Evolutionary conservation across 1,140 invertebrate genomes (phyloP).

Genomic region (Orussus abietinus): DNA sequence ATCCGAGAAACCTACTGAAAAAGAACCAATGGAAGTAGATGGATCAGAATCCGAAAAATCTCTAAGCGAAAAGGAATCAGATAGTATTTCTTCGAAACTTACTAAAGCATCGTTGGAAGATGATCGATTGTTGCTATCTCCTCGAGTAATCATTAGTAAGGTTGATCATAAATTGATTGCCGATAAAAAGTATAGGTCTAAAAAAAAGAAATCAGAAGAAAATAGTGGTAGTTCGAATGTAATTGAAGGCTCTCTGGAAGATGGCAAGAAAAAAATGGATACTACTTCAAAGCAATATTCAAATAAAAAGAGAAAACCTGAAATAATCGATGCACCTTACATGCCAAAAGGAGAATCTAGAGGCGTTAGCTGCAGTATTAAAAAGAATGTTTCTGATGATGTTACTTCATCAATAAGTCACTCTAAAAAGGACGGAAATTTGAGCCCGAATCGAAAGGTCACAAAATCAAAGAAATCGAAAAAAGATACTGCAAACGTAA

Average conservation of each 20-base stretch:
- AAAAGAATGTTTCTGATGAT: neutral
- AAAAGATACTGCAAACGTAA: neutral
- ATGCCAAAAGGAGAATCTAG: constrained; percentile 10
- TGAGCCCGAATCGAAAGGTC: too few species aligned
- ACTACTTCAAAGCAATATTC: neutral
- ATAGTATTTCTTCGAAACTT: too few species aligned
- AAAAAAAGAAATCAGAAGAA: neutral
- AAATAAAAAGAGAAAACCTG: neutral
- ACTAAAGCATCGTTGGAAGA: too few species aligned
- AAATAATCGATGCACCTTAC: constrained; percentile 14
- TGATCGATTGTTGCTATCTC: too few species aligned
- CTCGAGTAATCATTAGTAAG: too few species aligned
- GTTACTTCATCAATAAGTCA: neutral
- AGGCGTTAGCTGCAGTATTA: constrained; percentile 11
- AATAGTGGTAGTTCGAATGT: neutral
- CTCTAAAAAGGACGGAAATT: neutral
- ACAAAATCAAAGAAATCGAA: too few species aligned
- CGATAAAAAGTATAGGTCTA: neutral
- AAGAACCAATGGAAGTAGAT: neutral
- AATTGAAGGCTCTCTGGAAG: neutral
- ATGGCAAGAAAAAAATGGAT: neutral
- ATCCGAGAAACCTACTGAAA: neutral
- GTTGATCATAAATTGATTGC: neutral
- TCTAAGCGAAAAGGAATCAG: too few species aligned
- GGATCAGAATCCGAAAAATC: neutral